These are phyloP conservation scores for Margaritifera margaritifera DNA, from an alignment of 2,888 invertebrate genomes.

Conservation along the genomic window DNA sequence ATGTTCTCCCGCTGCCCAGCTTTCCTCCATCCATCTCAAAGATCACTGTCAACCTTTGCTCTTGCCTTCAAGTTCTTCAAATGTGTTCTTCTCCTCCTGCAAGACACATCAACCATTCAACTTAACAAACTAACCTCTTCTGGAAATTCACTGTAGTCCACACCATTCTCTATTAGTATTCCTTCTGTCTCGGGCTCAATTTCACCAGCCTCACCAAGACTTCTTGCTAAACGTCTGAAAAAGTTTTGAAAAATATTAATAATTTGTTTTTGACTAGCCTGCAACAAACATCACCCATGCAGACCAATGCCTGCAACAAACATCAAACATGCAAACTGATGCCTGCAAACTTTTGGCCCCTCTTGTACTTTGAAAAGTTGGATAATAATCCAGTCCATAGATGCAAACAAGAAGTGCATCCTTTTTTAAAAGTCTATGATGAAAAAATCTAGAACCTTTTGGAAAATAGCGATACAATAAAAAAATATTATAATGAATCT, in stretches of 20 bases:
- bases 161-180: conserved; percentile 84
- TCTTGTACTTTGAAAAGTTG: not conserved
- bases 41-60: not conserved
- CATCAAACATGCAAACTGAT: no score
- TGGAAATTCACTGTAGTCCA: conserved; percentile 84
- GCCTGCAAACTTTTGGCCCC: no score
- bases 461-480: no score
- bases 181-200: conserved; percentile 86
- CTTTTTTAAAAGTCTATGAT: no score
- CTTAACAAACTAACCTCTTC: conserved; percentile 74
- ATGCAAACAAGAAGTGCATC: no score
- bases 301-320: no score
- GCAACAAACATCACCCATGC: no score
- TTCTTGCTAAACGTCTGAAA: conserved; percentile 77
- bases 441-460: no score
- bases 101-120: not conserved
- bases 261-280: not conserved
- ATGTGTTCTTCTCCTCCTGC: not conserved
- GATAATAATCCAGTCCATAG: not conserved
- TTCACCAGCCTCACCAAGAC: conserved; percentile 84
- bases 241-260: not conserved
- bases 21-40: not conserved
- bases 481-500: no score
- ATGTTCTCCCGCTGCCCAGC: no score
- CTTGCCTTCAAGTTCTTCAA: not conserved